Evolutionary conservation across 2,113 vertebrate genomes (phyloP), one percentile per base, ranked within the genome.

Genomic region (Octodon degus): DNA sequence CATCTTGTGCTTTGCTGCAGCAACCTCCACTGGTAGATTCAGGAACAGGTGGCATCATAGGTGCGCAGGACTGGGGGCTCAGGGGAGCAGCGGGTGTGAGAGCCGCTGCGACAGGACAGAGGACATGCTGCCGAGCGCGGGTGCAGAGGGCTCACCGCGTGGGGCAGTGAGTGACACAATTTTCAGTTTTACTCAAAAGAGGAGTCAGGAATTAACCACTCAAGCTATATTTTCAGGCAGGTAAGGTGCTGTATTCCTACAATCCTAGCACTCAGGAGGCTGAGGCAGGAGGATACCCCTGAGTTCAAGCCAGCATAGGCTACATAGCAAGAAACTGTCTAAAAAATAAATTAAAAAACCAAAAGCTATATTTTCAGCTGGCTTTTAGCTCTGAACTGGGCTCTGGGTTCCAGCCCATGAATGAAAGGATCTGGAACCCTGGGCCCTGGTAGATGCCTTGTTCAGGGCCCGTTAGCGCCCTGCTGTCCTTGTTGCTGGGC

Each of bases 101-200:
- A 2, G 13, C 20, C 27, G n/a, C 3, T 32, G 24, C 82, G 63
- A 9, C 37, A 24, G n/a, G 77, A 13, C 0, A 82, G 58, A 20
- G n/a, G 11, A 11, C 27, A 70, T 0, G 0, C 14, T 32, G 22
- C 30, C 67, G n/a, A 20, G 68, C 65, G 0, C 9, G 0, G 67
- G 7, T 76, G n/a, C 8, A 16, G 5, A 11, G 19, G 25, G 50
- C 53, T 30, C 63, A 0, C 6, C 47, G 6, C 13, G 7, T 32
- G 5, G 17, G 4, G 4, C 34, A 24, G 20, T 13, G 11, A 37
- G 60, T 32, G 47, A 25, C n/a, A 32, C 32, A 19, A 34, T 47
- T 27, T 68, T 47, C 24, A 17, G 7, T 16, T 72, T 32, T 32
- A 25, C 27, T 70, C 25, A 60, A 81, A 62, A 72, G 34, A 76